These are phyloP conservation scores for Biston betularia DNA, from an alignment of 2,888 invertebrate species.

Conservation along the genomic window DNA sequence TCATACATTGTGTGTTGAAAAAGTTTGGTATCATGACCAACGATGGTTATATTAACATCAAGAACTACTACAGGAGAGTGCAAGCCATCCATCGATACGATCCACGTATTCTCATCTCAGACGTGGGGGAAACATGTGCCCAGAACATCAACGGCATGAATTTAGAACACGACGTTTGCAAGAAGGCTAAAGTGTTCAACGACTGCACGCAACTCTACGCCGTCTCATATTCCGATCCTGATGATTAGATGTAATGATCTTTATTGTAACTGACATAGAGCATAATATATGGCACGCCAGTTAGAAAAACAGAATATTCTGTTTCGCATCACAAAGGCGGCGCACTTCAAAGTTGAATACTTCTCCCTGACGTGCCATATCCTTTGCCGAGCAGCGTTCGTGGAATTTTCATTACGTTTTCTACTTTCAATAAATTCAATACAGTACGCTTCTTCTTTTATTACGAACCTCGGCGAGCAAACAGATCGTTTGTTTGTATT, in stretches of 20 bases:
- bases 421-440: conserved; percentile 54
- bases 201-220: conserved; percentile 80
- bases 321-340: conserved; percentile 8
- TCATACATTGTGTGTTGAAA: conserved; percentile 79
- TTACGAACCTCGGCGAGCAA: conserved; percentile 39
- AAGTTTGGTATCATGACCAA: conserved; percentile 81
- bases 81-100: conserved; percentile 79
- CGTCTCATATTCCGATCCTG: conserved; percentile 68
- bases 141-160: conserved; percentile 80
- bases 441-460: conserved; percentile 46
- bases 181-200: conserved; percentile 81
- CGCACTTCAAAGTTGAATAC: conserved; percentile 19
- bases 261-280: conserved; percentile 35
- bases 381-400: conserved; percentile 22
- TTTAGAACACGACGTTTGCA: conserved; percentile 78
- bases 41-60: conserved; percentile 75
- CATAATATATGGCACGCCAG: conserved; percentile 13
- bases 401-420: conserved; percentile 45
- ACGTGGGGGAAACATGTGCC: conserved; percentile 79
- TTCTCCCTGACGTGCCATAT: conserved; percentile 22
- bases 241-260: conserved; percentile 47
- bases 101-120: conserved; percentile 78
- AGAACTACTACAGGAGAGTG: conserved; percentile 77
- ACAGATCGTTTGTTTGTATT: conserved; percentile 41
- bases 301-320: conserved; percentile 6